Evolutionary conservation across 2,888 invertebrate species (phyloP).

Genomic region (Lucinisca nassula): DNA sequence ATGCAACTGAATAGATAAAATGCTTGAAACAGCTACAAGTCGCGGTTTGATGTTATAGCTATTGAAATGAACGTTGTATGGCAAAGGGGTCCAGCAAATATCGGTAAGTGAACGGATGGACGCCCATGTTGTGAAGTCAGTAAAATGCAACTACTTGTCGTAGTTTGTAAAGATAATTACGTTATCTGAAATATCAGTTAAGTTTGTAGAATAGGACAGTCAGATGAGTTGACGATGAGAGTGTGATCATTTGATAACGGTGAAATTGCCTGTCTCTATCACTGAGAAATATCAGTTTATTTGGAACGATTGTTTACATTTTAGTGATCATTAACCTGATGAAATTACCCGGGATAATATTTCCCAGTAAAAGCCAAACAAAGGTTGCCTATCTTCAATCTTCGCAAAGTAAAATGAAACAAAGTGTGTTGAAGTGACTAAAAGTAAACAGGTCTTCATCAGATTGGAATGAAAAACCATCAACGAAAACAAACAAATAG

Average conservation of each 20-base stretch:
- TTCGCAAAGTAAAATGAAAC: not conserved
- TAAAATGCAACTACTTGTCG: not conserved
- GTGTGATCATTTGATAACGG: not conserved
- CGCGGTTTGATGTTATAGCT: too few species aligned
- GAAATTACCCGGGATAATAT: not conserved
- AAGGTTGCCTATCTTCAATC: not conserved
- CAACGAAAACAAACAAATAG: too few species aligned
- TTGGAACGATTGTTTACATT: not conserved
- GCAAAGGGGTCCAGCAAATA: too few species aligned
- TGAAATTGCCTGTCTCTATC: not conserved
- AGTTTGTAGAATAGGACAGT: not conserved
- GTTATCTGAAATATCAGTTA: not conserved
- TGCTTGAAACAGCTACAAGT: too few species aligned
- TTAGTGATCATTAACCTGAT: constrained; percentile 1
- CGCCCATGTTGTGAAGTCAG: too few species aligned
- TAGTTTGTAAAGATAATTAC: not conserved
- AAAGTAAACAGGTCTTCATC: too few species aligned
- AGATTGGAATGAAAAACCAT: too few species aligned
- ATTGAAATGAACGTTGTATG: too few species aligned
- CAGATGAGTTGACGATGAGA: not conserved
- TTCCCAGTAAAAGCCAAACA: not conserved
- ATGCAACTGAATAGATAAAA: too few species aligned
- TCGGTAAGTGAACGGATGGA: too few species aligned
- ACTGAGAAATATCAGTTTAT: not conserved
- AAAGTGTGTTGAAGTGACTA: constrained; percentile 1